phyloP scores from a whole-genome alignment of 1,140 invertebrate species.

The Gerris buenoi region DNA sequence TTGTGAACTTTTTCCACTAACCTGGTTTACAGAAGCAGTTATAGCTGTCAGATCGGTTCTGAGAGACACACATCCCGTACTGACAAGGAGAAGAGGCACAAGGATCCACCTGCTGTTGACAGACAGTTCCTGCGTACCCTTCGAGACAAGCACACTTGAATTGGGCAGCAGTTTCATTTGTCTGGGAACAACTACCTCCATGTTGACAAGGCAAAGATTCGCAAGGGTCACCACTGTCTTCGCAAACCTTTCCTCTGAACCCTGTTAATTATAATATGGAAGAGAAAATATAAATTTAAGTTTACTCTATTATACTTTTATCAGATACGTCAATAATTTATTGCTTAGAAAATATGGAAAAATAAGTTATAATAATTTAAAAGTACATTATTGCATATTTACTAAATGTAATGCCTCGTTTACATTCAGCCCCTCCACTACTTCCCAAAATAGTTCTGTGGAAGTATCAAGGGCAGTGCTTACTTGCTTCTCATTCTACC shows the following conservation, averaged over 20 bases:
- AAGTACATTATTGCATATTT: too few relatives aligned
- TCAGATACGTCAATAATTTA: background rate
- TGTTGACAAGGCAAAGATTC: slow-evolving; percentile 92
- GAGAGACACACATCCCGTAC: slow-evolving; percentile 34
- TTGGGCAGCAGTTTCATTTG: slow-evolving; percentile 62
- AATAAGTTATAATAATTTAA: too few relatives aligned
- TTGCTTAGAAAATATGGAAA: too few relatives aligned
- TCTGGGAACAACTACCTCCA: slow-evolving; percentile 60
- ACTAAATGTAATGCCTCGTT: too few relatives aligned
- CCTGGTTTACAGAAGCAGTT: slow-evolving; percentile 33
- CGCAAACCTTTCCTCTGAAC: slow-evolving; percentile 70
- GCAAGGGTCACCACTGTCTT: slow-evolving; percentile 83
- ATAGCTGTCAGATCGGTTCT: slow-evolving; percentile 27
- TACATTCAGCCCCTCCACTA: too few relatives aligned
- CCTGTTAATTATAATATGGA: slow-evolving; percentile 22
- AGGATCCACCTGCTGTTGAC: slow-evolving; percentile 33
- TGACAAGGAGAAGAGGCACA: slow-evolving; percentile 33
- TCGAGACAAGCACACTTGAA: slow-evolving; percentile 74
- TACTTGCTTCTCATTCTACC: background rate
- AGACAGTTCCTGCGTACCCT: slow-evolving; percentile 48
- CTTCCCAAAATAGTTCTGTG: background rate
- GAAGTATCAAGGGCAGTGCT: background rate
- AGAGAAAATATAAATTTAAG: too few relatives aligned
- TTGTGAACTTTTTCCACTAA: slow-evolving; percentile 17
- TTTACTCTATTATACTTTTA: background rate